phyloP scores from a whole-genome alignment of 2,113 vertebrate species.

The Xiphorhynchus elegans region DNA sequence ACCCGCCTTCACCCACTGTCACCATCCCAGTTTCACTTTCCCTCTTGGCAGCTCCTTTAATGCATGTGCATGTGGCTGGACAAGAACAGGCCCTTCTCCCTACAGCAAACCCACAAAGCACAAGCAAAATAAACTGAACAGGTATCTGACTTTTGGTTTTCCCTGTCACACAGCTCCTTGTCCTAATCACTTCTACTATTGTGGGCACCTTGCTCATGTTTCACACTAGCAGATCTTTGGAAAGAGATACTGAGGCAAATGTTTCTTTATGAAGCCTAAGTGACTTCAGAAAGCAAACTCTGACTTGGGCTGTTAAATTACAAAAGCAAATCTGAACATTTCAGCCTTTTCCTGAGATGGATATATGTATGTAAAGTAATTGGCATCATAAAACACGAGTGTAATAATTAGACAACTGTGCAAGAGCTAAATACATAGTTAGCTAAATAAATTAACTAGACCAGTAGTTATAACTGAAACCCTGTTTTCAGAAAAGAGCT shows the following conservation, averaged over 20 bases:
- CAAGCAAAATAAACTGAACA: neutral
- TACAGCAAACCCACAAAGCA: neutral
- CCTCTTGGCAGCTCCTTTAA: neutral
- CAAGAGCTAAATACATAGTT: neutral
- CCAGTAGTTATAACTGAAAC: neutral
- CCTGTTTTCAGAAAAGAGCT: neutral
- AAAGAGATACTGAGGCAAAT: neutral
- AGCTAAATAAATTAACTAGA: neutral
- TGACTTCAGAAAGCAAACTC: neutral
- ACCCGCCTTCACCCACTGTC: neutral
- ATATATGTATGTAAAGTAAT: neutral
- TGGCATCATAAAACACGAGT: neutral
- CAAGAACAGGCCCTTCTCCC: neutral
- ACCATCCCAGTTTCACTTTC: neutral
- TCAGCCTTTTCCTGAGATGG: neutral
- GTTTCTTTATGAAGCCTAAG: neutral
- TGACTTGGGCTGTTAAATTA: neutral
- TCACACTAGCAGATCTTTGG: neutral
- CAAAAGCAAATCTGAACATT: neutral
- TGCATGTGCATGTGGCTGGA: neutral
- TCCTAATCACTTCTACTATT: neutral
- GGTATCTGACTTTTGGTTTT: neutral
- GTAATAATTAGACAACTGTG: neutral
- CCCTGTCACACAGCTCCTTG: rapidly evolving
- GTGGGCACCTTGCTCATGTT: rapidly evolving